Evolutionary conservation across 2,797 vertebrate species (phyloP), one percentile per base, ranked within the genome.

Genomic region (Synaphobranchus kaupii): DNA sequence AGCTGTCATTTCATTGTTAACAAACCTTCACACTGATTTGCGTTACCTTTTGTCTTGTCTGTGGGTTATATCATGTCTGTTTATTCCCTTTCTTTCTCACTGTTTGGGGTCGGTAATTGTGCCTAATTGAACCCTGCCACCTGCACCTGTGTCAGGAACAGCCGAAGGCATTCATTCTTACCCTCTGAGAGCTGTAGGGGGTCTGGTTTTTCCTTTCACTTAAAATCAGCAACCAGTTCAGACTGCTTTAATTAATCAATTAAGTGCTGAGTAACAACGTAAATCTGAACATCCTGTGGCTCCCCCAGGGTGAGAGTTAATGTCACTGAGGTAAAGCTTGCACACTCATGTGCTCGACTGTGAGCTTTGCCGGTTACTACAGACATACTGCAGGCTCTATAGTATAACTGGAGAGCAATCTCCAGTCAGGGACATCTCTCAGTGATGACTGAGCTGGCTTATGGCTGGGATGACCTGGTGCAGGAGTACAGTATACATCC

Each of bases 241-340:
- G 28, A 71, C 68, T 17, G 9, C 28, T 71, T 31, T 71, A 31
- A 71, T 71, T 71, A 13, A 31, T 71, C 68, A 71, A 71, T 71
- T 71, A 71, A 31, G 68, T 71, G 68, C 68, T 71, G 68, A 71
- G 68, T 71, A 34, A 71, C 68, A 71, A 68, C 15, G n/a, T 28
- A 28, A 68, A 68, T 7, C n/a, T n/a, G 22, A 5, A 68, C 25
- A 68, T 9, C 63, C 63, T 68, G 25, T 28, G n/a, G 63, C 25
- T n/a, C 10, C 1, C 25, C 63, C 2, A 28, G 15, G 63, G 63
- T 28, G 8, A 9, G 12, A n/a, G 25, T 68, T n/a, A 39, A 39
- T 39, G 39, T 2, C 39, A 39, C 39, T 39, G 39, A 39, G 39
- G 39, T 39, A 39, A 39, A 39, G 39, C 39, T 2, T 39, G 39